Conservation (phyloP, 2,888 invertebrate genomes). For the Sesia apiformis region DNA sequence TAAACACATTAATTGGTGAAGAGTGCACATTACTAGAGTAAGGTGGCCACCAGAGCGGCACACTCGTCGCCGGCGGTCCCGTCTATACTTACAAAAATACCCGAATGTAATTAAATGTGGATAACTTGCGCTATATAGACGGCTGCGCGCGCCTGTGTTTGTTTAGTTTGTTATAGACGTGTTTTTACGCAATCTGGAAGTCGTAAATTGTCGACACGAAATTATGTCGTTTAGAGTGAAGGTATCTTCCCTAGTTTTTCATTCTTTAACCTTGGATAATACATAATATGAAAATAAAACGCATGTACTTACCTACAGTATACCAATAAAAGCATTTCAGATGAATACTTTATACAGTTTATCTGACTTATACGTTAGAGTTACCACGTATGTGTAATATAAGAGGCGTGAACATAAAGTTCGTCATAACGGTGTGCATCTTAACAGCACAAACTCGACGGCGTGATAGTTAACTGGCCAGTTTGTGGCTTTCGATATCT, state of each 20-base stretch:
- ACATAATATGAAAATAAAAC: too few species aligned
- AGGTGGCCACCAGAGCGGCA: constrained; percentile 45
- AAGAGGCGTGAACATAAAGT: too few species aligned
- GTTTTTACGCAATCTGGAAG: constrained; percentile 75
- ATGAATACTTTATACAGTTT: too few species aligned
- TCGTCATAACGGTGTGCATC: too few species aligned
- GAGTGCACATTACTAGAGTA: background rate
- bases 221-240: constrained; percentile 58
- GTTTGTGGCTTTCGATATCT: too few species aligned
- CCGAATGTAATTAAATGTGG: constrained; percentile 72
- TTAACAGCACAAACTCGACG: too few species aligned
- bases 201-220: constrained; percentile 69
- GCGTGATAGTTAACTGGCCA: too few species aligned
- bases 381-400: too few species aligned
- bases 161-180: constrained; percentile 70
- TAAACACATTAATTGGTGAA: background rate
- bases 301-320: too few species aligned
- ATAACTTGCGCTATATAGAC: constrained; percentile 72
- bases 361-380: too few species aligned
- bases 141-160: constrained; percentile 66
- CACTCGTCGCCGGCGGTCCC: constrained; percentile 57
- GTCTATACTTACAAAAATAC: constrained; percentile 70
- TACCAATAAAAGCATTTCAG: too few species aligned
- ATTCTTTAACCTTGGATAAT: background rate
- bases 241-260: background rate